Percentiles rank a stretch among this genome's conserved stretches.
Conservation (phyloP, 2,888 invertebrate species). For the Aphrophora alni region DNA sequence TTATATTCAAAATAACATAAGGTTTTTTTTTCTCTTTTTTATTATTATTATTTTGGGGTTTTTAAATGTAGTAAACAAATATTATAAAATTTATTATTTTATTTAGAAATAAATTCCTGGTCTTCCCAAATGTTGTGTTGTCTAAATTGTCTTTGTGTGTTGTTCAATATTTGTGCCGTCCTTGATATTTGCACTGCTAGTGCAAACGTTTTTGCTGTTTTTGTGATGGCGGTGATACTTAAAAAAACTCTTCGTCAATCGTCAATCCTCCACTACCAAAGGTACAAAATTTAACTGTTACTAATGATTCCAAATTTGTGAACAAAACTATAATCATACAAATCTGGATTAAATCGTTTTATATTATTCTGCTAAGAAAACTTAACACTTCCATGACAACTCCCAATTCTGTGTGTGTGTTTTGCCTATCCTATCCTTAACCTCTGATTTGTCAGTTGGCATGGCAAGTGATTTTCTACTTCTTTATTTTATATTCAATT, state of each 20-base stretch:
- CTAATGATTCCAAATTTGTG: background rate
- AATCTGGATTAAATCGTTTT: background rate
- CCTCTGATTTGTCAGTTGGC: conserved; percentile 37
- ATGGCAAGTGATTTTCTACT: conserved; percentile 40
- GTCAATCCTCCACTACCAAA: background rate
- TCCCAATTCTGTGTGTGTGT: conserved; percentile 55
- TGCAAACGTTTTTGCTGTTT: background rate
- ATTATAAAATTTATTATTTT: background rate
- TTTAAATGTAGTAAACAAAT: background rate
- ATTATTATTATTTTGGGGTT: background rate
- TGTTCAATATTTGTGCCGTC: conserved; percentile 24
- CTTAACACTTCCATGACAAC: conserved; percentile 59
- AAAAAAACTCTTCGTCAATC: too few relatives aligned
- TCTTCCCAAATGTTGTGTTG: conserved; percentile 32
- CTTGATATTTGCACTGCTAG: conserved; percentile 11
- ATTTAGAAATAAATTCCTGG: background rate
- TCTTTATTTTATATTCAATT: conserved; percentile 28
- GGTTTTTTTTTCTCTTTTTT: background rate
- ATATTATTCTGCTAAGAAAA: too few relatives aligned
- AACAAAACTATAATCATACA: background rate
- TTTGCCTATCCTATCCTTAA: conserved; percentile 46
- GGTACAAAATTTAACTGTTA: background rate
- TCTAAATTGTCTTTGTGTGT: conserved; percentile 35
- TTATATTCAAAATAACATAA: background rate
- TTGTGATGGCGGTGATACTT: background rate